phyloP scores from a whole-genome alignment of 2,113 vertebrate species.

The Phyllostomus discolor region DNA sequence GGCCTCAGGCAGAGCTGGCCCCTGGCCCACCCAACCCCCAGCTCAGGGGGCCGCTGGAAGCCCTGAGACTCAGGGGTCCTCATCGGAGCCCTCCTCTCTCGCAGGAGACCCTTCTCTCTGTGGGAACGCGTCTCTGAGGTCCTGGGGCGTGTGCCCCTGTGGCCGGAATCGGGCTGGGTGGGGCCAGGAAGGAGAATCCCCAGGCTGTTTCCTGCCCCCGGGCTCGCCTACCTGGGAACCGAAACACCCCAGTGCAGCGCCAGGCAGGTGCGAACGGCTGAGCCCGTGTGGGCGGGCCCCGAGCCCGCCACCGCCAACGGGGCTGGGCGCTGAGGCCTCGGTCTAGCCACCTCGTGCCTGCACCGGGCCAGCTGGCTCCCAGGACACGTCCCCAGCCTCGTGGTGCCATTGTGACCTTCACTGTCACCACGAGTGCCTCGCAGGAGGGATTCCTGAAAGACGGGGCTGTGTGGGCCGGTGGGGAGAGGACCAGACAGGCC shows the following conservation, averaged over 20 bases:
- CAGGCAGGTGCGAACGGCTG: background rate
- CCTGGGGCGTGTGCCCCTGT: too few relatives aligned
- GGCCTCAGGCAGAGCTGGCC: background rate
- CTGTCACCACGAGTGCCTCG: background rate
- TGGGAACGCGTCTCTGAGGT: background rate
- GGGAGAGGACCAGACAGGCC: conserved; percentile 55
- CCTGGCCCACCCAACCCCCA: background rate
- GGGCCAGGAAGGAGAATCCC: background rate
- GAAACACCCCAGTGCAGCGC: background rate
- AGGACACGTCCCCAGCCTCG: background rate
- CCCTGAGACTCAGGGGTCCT: background rate
- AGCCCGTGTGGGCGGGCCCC: background rate
- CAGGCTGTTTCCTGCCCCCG: background rate
- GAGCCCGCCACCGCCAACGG: background rate
- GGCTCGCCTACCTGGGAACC: background rate
- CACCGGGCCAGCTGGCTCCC: background rate
- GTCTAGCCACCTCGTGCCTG: background rate
- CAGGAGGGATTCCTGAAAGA: conserved; percentile 64
- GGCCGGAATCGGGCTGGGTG: background rate
- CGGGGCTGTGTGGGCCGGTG: conserved; percentile 18
- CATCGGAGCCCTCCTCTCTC: background rate
- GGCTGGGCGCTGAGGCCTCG: background rate
- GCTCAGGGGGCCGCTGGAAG: background rate
- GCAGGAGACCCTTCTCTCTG: background rate
- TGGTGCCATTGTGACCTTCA: background rate